phyloP scores from a whole-genome alignment of 2,113 vertebrate species.

The Damaliscus lunatus region DNA sequence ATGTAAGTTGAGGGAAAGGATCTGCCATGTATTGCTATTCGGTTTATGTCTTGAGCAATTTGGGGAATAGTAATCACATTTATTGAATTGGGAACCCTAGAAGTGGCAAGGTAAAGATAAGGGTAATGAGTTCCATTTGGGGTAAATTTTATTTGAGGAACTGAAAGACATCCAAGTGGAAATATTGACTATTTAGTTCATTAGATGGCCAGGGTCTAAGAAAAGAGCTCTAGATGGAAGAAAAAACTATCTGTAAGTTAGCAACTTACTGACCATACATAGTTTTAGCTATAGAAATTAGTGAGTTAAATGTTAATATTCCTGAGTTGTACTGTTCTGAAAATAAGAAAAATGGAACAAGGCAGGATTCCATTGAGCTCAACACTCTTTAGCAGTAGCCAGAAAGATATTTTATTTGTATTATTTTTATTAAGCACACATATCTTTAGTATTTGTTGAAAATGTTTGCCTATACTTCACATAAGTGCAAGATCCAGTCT shows the following conservation, averaged over 20 bases:
- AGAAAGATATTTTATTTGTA: neutral
- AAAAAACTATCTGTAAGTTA: neutral
- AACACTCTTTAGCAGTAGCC: neutral
- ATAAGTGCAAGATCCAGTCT: neutral
- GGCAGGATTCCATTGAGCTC: neutral
- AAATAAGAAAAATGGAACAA: neutral
- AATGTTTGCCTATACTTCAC: neutral
- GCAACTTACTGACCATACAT: neutral
- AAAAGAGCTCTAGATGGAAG: neutral
- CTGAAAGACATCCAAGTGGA: slow-evolving; percentile 12
- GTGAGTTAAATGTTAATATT: neutral
- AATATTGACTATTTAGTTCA: neutral
- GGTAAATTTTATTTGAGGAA: slow-evolving; percentile 24
- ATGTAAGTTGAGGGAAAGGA: neutral
- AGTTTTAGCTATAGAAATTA: neutral
- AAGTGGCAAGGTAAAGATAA: neutral
- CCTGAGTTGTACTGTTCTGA: neutral
- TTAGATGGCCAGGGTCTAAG: neutral
- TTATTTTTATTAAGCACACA: neutral
- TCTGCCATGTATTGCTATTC: neutral
- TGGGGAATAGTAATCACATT: neutral
- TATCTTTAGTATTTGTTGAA: neutral
- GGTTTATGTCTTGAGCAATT: neutral
- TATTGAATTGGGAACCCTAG: neutral
- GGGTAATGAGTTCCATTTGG: slow-evolving; percentile 8